These are phyloP conservation scores for Parazoanthus swiftii DNA, from an alignment of 92 coral and sea anemone species.

Conservation along the genomic window DNA sequence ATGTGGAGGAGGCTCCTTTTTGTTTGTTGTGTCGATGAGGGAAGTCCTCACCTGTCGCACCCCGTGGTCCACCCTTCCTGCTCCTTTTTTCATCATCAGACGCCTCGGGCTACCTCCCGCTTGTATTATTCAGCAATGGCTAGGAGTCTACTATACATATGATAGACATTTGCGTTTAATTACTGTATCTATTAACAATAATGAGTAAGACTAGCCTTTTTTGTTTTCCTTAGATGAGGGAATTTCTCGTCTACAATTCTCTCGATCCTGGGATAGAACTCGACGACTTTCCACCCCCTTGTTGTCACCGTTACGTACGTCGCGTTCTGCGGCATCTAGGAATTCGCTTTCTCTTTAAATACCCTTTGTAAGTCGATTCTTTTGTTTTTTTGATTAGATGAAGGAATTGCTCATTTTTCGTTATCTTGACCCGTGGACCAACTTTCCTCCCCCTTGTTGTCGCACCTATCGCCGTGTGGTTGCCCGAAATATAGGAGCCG, in stretches of 20 bases:
- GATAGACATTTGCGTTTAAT: not conserved
- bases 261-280: not conserved
- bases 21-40: not conserved
- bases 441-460: not conserved
- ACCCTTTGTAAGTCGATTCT: too few species aligned
- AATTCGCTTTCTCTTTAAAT: slow-evolving; percentile 3
- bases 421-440: not conserved
- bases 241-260: not conserved
- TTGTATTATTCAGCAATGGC: slow-evolving; percentile 13
- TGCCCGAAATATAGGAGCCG: slow-evolving; percentile 10
- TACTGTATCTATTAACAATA: not conserved
- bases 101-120: not conserved
- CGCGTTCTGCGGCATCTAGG: slow-evolving; percentile 7
- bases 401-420: too few species aligned
- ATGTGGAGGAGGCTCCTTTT: not conserved
- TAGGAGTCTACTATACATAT: not conserved
- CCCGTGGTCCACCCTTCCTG: slow-evolving; percentile 8
- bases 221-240: too few species aligned
- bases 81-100: slow-evolving; percentile 6
- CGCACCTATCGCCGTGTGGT: not conserved
- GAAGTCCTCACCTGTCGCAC: not conserved
- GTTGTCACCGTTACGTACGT: slow-evolving; percentile 3
- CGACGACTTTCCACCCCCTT: not conserved
- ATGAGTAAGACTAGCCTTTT: too few species aligned
- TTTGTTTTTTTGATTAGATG: too few species aligned